A percentile compares a stretch with the other conserved stretches of the same genome.
These are phyloP conservation scores for Rhinichthys klamathensis DNA, from an alignment of 2,113 vertebrate species.

Conservation along the genomic window DNA sequence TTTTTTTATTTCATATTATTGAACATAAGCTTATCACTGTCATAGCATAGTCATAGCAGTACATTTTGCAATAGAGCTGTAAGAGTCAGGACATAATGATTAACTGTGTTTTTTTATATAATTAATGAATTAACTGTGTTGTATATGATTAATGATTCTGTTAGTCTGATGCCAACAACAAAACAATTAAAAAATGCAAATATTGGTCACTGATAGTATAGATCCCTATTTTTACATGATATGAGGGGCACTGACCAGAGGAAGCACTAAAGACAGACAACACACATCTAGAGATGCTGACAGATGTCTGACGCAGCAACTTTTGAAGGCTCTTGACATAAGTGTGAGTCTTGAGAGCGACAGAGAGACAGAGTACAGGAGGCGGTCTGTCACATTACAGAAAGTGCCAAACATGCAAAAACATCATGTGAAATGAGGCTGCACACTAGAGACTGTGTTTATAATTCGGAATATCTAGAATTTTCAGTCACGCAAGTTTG, in stretches of 20 bases:
- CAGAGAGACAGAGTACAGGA: neutral
- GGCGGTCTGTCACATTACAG: conserved; percentile 46
- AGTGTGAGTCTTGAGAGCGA: neutral
- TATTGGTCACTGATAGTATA: neutral
- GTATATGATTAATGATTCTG: neutral
- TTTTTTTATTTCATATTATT: no score
- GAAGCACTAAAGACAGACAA: neutral
- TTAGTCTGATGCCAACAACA: neutral
- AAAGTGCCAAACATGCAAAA: neutral
- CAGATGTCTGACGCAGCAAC: conserved; percentile 31
- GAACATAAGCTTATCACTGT: no score
- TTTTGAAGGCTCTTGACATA: conserved; percentile 10
- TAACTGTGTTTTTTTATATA: neutral
- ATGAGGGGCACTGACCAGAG: neutral
- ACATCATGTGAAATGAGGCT: neutral
- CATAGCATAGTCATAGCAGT: neutral
- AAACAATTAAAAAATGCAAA: neutral
- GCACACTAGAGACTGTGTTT: neutral
- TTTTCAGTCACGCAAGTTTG: neutral
- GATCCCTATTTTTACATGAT: neutral
- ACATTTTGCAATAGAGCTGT: neutral
- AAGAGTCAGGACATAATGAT: neutral
- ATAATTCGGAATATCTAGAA: neutral
- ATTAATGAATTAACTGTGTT: neutral
- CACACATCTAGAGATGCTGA: conserved; percentile 15